These are phyloP conservation scores for Paralichthys olivaceus DNA, from an alignment of 2,113 vertebrate genomes.

Conservation along the genomic window DNA sequence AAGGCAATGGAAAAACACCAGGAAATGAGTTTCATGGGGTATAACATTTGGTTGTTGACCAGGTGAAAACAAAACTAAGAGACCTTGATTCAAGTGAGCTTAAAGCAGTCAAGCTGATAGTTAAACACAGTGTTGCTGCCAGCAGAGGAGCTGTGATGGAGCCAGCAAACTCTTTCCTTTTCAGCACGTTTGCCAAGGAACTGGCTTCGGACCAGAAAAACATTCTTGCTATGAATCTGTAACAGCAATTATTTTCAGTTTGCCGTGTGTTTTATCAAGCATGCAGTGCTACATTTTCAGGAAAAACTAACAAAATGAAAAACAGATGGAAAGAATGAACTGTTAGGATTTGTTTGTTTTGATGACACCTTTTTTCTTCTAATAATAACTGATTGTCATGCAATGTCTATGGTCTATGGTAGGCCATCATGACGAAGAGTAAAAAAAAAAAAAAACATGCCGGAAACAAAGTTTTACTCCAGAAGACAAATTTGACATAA, in stretches of 20 bases:
- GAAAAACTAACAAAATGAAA: constrained; percentile 50
- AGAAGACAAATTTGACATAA: constrained; percentile 59
- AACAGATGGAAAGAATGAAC: constrained; percentile 67
- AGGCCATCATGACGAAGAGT: not conserved
- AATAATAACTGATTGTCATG: constrained; percentile 44
- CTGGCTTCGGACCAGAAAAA: constrained; percentile 52
- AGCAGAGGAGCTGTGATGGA: constrained; percentile 46
- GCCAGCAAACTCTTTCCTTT: constrained; percentile 57
- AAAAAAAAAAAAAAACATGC: not conserved
- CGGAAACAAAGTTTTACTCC: constrained; percentile 42
- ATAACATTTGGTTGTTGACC: constrained; percentile 56
- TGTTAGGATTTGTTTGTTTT: constrained; percentile 58
- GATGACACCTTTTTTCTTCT: constrained; percentile 51
- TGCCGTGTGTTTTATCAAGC: constrained; percentile 40
- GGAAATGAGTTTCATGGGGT: constrained; percentile 30
- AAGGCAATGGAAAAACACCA: constrained; percentile 10
- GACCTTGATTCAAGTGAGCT: constrained; percentile 63
- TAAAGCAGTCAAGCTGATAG: constrained; percentile 62
- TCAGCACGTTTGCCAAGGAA: constrained; percentile 60
- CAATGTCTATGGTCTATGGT: constrained; percentile 27
- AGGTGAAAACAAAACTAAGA: constrained; percentile 53
- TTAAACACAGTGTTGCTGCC: constrained; percentile 55
- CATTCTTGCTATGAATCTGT: constrained; percentile 44
- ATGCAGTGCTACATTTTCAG: constrained; percentile 42
- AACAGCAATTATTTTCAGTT: constrained; percentile 65